Conservation (phyloP, 2,113 vertebrate species). For the Bombycilla garrulus region DNA sequence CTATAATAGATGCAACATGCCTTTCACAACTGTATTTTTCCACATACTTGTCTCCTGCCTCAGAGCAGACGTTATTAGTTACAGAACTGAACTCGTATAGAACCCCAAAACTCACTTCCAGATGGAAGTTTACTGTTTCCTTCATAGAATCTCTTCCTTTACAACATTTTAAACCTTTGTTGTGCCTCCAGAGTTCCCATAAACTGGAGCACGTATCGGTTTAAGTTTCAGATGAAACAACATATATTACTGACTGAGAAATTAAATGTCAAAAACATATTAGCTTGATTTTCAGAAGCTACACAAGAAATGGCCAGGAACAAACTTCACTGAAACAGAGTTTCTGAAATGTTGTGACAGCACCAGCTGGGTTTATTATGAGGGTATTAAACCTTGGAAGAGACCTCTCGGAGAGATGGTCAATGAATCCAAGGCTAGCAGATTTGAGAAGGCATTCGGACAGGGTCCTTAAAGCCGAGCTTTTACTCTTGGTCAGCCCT, state of each 20-base stretch:
- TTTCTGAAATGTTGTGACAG: not conserved
- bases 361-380: not conserved
- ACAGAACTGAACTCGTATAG: not conserved
- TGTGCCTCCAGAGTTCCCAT: not conserved
- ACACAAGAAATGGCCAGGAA: not conserved
- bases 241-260: not conserved
- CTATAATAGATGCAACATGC: not conserved
- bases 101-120: not conserved
- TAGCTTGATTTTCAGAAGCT: not conserved
- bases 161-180: not conserved
- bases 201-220: not conserved
- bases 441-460: not conserved
- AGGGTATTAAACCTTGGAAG: not conserved
- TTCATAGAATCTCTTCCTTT: not conserved
- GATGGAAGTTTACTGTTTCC: not conserved
- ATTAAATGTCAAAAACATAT: not conserved
- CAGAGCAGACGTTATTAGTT: not conserved
- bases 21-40: not conserved
- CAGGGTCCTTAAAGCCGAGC: not conserved
- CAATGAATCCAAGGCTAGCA: no score
- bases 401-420: not conserved
- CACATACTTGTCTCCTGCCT: not conserved
- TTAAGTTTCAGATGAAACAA: not conserved
- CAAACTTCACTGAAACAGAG: accelerated
- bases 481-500: not conserved